Evolutionary conservation across 2,113 vertebrate species (phyloP), one percentile per base, ranked within the genome.

Genomic region (Chinchilla lanigera): DNA sequence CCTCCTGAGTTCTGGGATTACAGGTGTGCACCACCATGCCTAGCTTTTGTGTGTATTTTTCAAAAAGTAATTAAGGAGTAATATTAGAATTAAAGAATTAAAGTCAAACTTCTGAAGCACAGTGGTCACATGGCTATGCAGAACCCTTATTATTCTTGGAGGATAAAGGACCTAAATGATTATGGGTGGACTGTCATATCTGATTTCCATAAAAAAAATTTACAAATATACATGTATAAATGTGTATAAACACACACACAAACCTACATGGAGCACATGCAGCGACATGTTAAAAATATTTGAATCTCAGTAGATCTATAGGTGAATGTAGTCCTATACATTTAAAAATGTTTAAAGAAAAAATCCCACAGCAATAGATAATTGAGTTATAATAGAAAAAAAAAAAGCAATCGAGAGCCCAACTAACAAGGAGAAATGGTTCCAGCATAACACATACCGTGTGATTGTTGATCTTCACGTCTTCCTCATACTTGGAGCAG

Each of bases 401-500:
- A 90, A 83, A 84, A 84, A 52, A 30, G 12, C 5, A 77, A 71
- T 14, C 11, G 38, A 82, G n/a, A 95, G 54, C n/a, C 58, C 81
- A 82, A 28, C 3, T 14, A 16, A 60, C 17, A 61, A 78, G 28
- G 11, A 73, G 81, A 88, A 28, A 60, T 6, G 28, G 58, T 73
- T 78, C 28, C 41, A 11, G 67, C n/a, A n/a, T 17, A 81, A 20
- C 86, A 96, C 99, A 98, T 98, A 99, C 99, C 3, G 98, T 99
- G 97, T 99, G 99, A 97, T 99, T 99, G 98, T 99, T 99, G 97
- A 99, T 99, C 85, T 99, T 99, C 30, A 99, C 99, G 10, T 99
- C 99, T 96, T 99, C 99, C 95, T 99, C 99, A 16, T 99, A 99
- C 96, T 99, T 99, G 54, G 99, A 99, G 88, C 99, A 99, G 28